A percentile compares a stretch with the other conserved stretches of the same genome.
Conservation (phyloP, 2,888 invertebrate genomes). For the Trichogramma dendrolimi region DNA sequence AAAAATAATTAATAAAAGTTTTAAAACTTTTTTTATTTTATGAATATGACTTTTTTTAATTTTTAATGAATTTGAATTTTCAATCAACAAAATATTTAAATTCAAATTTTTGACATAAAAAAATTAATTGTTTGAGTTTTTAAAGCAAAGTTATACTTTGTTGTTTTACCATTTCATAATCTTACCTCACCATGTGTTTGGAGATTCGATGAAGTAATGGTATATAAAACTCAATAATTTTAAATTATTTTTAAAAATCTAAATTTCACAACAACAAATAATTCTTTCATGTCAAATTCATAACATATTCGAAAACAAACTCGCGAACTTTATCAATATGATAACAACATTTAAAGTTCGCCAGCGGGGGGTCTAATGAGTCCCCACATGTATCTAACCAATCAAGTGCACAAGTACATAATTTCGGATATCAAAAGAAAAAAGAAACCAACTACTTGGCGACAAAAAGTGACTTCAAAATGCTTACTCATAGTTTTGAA, state of each 20-base stretch:
- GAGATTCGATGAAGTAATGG: not conserved
- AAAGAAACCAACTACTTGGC: not conserved
- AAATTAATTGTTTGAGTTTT: not conserved
- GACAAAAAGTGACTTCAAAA: not conserved
- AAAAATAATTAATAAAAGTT: constrained; percentile 12
- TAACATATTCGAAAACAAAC: not conserved
- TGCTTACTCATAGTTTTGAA: constrained; percentile 52
- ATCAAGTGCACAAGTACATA: not conserved
- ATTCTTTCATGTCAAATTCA: not conserved
- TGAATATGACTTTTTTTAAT: not conserved
- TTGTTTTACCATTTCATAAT: too few species aligned
- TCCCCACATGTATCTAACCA: not conserved
- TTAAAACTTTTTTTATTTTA: not conserved
- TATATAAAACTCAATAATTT: not conserved
- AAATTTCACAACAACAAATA: not conserved
- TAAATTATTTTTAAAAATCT: not conserved
- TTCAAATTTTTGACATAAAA: not conserved
- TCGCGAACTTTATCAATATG: not conserved
- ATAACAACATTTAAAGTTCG: too few species aligned
- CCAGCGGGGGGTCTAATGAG: too few species aligned
- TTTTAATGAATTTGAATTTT: not conserved
- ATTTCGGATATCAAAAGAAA: not conserved
- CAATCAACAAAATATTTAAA: not conserved
- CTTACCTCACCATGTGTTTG: too few species aligned
- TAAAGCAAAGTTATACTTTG: not conserved